Conservation (phyloP, 2,888 invertebrate genomes). For the Entomobrya proxima region DNA sequence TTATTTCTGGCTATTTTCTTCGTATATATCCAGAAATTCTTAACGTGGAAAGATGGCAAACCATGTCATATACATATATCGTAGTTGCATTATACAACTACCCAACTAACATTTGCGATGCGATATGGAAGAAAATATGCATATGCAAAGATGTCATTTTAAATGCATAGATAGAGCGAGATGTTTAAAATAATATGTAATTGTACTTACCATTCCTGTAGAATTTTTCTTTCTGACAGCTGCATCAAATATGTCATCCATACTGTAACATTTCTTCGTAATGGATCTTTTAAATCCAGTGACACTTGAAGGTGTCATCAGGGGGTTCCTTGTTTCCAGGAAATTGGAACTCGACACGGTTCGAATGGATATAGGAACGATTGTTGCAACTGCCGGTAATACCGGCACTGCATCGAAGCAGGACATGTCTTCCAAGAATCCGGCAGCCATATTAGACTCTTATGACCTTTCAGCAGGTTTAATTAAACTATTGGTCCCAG, state of each 20-base stretch:
- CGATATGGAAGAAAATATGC: not conserved
- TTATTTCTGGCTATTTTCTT: too few relatives aligned
- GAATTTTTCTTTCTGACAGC: constrained; percentile 42
- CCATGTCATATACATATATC: too few relatives aligned
- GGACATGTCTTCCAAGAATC: constrained; percentile 48
- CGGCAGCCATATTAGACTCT: constrained; percentile 2
- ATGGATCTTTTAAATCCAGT: not conserved
- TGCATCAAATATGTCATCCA: constrained; percentile 73
- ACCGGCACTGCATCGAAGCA: constrained; percentile 62
- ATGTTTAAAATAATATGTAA: not conserved
- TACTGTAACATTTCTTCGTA: constrained; percentile 67
- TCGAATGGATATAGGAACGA: constrained; percentile 68
- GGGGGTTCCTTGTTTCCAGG: constrained; percentile 49
- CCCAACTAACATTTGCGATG: too few relatives aligned
- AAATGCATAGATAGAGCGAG: not conserved
- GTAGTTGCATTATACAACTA: too few relatives aligned
- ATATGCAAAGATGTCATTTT: not conserved
- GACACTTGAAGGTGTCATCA: not conserved
- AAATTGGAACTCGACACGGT: constrained; percentile 68
- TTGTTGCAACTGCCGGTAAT: constrained; percentile 50
- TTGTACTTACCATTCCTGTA: constrained; percentile 51
- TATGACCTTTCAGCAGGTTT: not conserved
- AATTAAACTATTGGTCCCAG: not conserved
- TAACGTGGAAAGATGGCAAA: too few relatives aligned
- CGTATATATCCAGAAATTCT: too few relatives aligned